Evolutionary conservation across 1,140 invertebrate species (phyloP).

Genomic region (Drosophila guanche): DNA sequence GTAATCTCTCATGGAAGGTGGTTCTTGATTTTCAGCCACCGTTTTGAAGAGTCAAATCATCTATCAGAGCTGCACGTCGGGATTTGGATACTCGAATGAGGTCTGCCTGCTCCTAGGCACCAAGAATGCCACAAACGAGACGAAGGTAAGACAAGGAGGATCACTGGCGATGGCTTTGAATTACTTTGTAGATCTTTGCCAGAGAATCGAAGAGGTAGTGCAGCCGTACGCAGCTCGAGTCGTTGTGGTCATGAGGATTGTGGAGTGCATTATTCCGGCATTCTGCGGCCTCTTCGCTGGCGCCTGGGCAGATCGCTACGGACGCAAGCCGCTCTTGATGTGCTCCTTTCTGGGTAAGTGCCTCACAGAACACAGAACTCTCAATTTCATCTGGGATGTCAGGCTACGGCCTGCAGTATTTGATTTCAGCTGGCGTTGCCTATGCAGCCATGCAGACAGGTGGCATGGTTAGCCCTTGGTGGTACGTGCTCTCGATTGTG

Average conservation of each 20-base stretch:
- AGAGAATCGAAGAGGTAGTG: constrained; percentile 85
- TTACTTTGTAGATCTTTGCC: not conserved
- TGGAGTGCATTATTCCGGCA: constrained; percentile 86
- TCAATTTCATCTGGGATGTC: too few species aligned
- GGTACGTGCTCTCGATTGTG: constrained; percentile 85
- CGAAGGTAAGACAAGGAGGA: constrained; percentile 46
- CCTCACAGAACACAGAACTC: not conserved
- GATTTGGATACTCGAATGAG: constrained; percentile 83
- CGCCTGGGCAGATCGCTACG: constrained; percentile 89
- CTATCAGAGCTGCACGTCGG: constrained; percentile 84
- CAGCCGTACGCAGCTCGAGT: constrained; percentile 86
- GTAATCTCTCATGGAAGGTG: not conserved
- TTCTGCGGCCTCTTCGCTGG: constrained; percentile 87
- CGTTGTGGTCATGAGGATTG: constrained; percentile 84
- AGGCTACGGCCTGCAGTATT: constrained; percentile 72
- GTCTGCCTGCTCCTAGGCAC: constrained; percentile 84
- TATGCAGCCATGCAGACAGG: constrained; percentile 30
- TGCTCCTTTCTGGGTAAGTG: constrained; percentile 79
- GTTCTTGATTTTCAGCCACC: constrained; percentile 81
- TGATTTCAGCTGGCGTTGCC: constrained; percentile 80
- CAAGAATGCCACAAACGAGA: constrained; percentile 84
- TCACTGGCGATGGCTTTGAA: not conserved
- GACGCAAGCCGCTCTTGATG: constrained; percentile 88
- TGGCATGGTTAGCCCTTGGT: constrained; percentile 85
- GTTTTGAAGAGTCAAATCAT: constrained; percentile 85